A percentile compares a stretch with the other conserved stretches of the same genome.
Evolutionary conservation across 2,888 invertebrate species (phyloP).

Genomic region (Drosophila yooni): DNA sequence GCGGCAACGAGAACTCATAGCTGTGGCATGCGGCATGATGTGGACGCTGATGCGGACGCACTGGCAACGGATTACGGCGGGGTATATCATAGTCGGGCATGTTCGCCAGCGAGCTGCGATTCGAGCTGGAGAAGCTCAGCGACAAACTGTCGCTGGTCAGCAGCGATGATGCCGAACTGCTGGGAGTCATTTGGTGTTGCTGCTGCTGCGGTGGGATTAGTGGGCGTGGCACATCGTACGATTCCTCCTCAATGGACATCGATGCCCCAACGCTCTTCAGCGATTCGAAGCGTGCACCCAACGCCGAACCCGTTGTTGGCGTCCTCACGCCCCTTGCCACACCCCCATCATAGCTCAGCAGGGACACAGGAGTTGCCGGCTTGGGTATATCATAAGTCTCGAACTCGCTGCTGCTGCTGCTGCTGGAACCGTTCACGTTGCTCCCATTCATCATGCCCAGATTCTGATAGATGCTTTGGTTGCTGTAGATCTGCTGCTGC

Average conservation of each 20-base stretch:
- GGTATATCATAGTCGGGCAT: conserved; percentile 91
- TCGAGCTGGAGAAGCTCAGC: conserved; percentile 86
- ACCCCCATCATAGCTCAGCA: conserved; percentile 84
- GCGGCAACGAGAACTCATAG: conserved; percentile 88
- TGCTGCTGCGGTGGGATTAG: conserved; percentile 82
- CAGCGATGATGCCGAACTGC: conserved; percentile 89
- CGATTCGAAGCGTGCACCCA: conserved; percentile 77
- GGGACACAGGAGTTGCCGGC: conserved; percentile 86
- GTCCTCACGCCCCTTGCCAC: conserved; percentile 85
- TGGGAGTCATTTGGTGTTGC: conserved; percentile 87
- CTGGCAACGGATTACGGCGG: conserved; percentile 85
- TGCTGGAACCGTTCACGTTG: conserved; percentile 48
- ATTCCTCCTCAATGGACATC: conserved; percentile 85
- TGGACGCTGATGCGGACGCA: conserved; percentile 71
- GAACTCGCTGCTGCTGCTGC: conserved; percentile 73
- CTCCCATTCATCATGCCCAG: conserved; percentile 78
- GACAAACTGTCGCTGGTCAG: conserved; percentile 88
- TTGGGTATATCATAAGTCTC: conserved; percentile 87
- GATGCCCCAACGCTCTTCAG: conserved; percentile 71
- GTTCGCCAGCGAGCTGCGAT: conserved; percentile 86
- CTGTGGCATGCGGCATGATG: conserved; percentile 69
- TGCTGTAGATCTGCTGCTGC: conserved; percentile 76
- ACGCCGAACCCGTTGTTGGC: conserved; percentile 62
- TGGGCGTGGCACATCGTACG: conserved; percentile 89
- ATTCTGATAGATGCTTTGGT: conserved; percentile 83